Evolutionary conservation across 2,888 invertebrate species (phyloP).

Genomic region (Oeneis ivallda): DNA sequence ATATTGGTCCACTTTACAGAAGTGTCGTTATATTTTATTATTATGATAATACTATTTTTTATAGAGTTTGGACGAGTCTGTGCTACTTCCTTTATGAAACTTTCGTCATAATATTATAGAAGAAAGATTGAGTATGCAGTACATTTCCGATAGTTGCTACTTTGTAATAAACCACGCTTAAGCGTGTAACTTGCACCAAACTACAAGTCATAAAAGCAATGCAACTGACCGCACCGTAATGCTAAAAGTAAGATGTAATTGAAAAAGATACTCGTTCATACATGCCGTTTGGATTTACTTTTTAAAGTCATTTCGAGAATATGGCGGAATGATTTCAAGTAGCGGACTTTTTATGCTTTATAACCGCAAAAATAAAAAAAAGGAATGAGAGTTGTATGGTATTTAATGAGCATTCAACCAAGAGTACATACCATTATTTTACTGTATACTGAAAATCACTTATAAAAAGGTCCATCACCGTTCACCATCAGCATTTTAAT

Average conservation of each 20-base stretch:
- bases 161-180: constrained; percentile 2
- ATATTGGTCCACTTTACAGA: too few species aligned
- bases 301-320: constrained; percentile 25
- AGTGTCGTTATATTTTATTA: too few species aligned
- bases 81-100: too few species aligned
- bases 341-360: constrained; percentile 10
- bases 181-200: constrained; percentile 18
- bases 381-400: neutral
- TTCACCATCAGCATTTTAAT: too few species aligned
- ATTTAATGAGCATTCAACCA: constrained; percentile 10
- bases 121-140: too few species aligned
- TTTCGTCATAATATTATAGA: too few species aligned
- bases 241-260: constrained; percentile 39
- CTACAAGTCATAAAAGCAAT: constrained; percentile 24
- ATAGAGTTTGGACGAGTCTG: too few species aligned
- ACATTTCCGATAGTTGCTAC: too few species aligned
- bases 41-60: too few species aligned
- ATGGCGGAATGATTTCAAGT: constrained; percentile 29
- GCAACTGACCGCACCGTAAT: constrained; percentile 39
- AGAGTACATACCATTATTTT: neutral
- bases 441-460: too few species aligned
- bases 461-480: too few species aligned
- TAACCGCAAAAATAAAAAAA: constrained; percentile 3
- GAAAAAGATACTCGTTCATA: constrained; percentile 35
- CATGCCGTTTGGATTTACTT: constrained; percentile 25